Evolutionary conservation across 2,797 vertebrate species (phyloP).

Genomic region (Macrochelys suwanniensis): DNA sequence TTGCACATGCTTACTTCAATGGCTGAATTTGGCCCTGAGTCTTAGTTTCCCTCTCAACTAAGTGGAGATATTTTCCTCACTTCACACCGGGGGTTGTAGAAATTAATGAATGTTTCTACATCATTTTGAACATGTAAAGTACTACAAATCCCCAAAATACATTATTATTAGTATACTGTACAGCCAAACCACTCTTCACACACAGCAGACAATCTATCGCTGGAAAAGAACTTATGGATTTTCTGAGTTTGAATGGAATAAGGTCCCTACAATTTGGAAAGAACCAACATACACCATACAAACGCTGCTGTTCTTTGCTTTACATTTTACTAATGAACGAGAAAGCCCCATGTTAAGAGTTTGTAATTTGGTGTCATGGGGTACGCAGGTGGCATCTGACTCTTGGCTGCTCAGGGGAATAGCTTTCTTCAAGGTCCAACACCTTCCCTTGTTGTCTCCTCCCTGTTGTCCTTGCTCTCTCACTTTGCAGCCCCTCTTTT

Average conservation of each 20-base stretch:
- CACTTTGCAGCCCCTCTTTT: too few species aligned
- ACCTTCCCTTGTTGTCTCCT: too few species aligned
- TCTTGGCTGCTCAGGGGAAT: too few species aligned
- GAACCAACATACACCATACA: not conserved
- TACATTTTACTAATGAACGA: not conserved
- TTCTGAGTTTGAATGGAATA: not conserved
- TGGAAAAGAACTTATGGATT: not conserved
- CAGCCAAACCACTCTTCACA: not conserved
- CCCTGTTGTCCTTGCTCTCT: too few species aligned
- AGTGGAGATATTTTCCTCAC: not conserved
- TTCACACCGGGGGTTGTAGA: not conserved
- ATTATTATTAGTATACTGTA: not conserved
- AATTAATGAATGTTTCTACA: not conserved
- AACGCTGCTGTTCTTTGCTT: not conserved
- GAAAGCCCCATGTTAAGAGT: not conserved
- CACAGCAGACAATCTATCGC: not conserved
- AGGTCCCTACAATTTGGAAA: not conserved
- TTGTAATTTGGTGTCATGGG: not conserved
- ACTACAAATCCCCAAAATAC: not conserved
- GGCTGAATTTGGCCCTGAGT: not conserved
- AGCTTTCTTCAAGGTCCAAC: too few species aligned
- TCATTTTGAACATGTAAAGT: not conserved
- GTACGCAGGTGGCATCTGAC: too few species aligned
- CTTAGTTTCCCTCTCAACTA: not conserved
- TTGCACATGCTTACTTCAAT: not conserved